A percentile compares a stretch with the other conserved stretches of the same genome.
These are phyloP conservation scores for human DNA, from an alignment of 2,113 vertebrate species.

Conservation along the genomic window DNA sequence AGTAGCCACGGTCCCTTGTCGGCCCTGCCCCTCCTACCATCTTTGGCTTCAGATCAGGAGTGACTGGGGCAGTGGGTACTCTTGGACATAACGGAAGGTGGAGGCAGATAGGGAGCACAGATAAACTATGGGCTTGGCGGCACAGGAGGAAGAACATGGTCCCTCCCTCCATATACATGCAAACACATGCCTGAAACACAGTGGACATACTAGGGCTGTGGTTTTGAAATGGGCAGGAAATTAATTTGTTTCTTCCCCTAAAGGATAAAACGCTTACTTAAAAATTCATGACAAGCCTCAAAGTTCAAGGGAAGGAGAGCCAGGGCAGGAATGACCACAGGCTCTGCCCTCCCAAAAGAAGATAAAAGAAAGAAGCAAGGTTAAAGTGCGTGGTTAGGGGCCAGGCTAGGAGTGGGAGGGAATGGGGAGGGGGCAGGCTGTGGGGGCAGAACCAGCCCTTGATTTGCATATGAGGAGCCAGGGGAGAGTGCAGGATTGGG, in stretches of 20 bases:
- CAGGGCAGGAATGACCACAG: conserved; percentile 57
- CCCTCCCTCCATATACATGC: conserved; percentile 67
- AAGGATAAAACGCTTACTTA: conserved; percentile 79
- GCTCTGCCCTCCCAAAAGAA: conserved; percentile 53
- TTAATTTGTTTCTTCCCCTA: conserved; percentile 71
- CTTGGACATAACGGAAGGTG: conserved; percentile 45
- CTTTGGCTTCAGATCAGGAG: conserved; percentile 81
- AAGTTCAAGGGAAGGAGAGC: conserved; percentile 56
- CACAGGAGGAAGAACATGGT: conserved; percentile 45
- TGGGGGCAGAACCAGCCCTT: conserved; percentile 82
- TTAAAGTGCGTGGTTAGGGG: conserved; percentile 87
- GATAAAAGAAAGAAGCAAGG: conserved; percentile 74
- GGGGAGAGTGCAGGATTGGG: conserved; percentile 69
- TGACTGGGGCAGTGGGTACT: conserved; percentile 61
- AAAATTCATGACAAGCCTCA: conserved; percentile 81
- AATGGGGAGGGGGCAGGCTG: conserved; percentile 40
- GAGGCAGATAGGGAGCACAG: conserved; percentile 30
- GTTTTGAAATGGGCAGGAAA: conserved; percentile 79
- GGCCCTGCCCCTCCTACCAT: conserved; percentile 72
- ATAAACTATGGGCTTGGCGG: conserved; percentile 13
- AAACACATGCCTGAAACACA: conserved; percentile 75
- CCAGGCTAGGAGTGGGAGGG: not conserved
- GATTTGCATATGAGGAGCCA: conserved; percentile 81
- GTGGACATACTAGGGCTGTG: conserved; percentile 67
- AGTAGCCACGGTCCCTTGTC: conserved; percentile 30